phyloP scores from a whole-genome alignment of 1,140 invertebrate species.

The Pseudachorutes palmiensis region DNA sequence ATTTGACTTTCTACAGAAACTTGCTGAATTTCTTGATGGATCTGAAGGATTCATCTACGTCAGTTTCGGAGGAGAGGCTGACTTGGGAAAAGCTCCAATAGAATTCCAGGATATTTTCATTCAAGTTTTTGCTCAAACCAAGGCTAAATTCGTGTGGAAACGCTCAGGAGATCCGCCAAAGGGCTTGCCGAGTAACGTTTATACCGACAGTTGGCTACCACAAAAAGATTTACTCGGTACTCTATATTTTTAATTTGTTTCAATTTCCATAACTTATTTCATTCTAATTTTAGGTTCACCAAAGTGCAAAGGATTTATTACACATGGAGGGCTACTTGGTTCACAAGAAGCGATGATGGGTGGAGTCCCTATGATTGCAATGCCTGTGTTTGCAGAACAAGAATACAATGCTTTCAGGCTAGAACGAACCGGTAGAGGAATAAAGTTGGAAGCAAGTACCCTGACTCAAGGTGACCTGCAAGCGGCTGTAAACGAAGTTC shows the following conservation, averaged over 20 bases:
- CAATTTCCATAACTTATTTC: background rate
- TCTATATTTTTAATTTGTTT: background rate
- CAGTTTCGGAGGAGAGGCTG: slow-evolving; percentile 47
- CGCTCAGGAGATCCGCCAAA: slow-evolving; percentile 55
- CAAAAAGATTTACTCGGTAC: slow-evolving; percentile 63
- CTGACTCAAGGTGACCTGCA: background rate
- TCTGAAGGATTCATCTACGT: slow-evolving; percentile 47
- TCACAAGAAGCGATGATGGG: slow-evolving; percentile 12
- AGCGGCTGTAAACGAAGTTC: slow-evolving; percentile 5
- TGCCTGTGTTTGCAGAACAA: slow-evolving; percentile 29
- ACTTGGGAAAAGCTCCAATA: slow-evolving; percentile 43
- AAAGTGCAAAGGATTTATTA: slow-evolving; percentile 22
- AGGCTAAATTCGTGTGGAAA: slow-evolving; percentile 64
- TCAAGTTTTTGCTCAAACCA: slow-evolving; percentile 46
- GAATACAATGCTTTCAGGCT: slow-evolving; percentile 18
- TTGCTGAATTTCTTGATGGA: slow-evolving; percentile 21
- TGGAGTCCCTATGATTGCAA: slow-evolving; percentile 18
- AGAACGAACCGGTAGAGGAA: background rate
- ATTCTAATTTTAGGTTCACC: slow-evolving; percentile 15
- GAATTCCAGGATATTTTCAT: slow-evolving; percentile 45
- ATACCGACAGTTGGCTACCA: slow-evolving; percentile 63
- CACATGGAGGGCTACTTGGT: slow-evolving; percentile 27
- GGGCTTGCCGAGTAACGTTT: slow-evolving; percentile 62
- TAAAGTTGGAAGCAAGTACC: background rate
- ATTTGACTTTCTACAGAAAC: slow-evolving; percentile 8